These are phyloP conservation scores for Hemitrygon akajei DNA, from an alignment of 2,797 vertebrate species.

Conservation along the genomic window DNA sequence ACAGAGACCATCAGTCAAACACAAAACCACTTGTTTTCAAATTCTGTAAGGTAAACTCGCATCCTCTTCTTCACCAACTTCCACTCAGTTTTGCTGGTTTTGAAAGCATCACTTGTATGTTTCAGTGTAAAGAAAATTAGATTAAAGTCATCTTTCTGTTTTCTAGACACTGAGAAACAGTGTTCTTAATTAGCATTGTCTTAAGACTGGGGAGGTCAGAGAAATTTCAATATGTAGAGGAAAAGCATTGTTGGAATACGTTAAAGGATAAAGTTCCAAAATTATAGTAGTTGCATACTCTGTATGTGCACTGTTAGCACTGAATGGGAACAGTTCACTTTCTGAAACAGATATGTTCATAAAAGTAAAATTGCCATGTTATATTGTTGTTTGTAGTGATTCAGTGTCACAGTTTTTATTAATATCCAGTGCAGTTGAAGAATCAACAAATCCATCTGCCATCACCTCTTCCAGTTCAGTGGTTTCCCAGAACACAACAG, in stretches of 20 bases:
- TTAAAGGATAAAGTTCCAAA: background rate
- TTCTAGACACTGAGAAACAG: background rate
- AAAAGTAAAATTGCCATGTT: background rate
- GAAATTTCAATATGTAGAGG: background rate
- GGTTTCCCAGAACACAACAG: conserved; percentile 64
- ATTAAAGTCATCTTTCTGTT: background rate
- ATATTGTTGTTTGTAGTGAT: conserved; percentile 61
- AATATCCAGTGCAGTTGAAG: conserved; percentile 72
- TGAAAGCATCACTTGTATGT: conserved; percentile 7
- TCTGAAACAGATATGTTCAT: background rate
- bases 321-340: background rate
- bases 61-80: conserved; percentile 25
- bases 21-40: conserved; percentile 78
- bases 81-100: background rate
- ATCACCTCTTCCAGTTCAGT: conserved; percentile 68
- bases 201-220: background rate
- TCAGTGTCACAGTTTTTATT: conserved; percentile 75
- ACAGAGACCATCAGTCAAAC: conserved; percentile 64
- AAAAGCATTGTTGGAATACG: background rate
- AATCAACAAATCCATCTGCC: conserved; percentile 70
- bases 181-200: background rate
- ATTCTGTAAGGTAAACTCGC: conserved; percentile 71
- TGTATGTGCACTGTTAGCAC: background rate
- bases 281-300: background rate
- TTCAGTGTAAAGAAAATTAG: conserved; percentile 36